Evolutionary conservation across 64 coral and sea anemone genomes (phyloP), one percentile per base, ranked within the genome.

Genomic region (Montipora capricornis): DNA sequence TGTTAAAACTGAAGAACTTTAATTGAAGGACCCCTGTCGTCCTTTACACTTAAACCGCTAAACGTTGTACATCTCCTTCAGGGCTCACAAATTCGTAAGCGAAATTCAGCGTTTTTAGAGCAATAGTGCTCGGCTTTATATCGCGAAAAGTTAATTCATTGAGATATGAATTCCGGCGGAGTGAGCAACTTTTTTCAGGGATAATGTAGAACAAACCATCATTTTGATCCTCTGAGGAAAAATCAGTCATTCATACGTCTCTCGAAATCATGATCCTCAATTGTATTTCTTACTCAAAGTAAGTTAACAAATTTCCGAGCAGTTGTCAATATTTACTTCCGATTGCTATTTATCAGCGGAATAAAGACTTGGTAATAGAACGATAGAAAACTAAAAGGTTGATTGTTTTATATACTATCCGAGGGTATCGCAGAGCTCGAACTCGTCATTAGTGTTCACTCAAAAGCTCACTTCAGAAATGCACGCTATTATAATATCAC

Each of bases 251-350:
- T 15, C 46, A 19, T 78, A 37, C 47, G 60, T 84, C 29, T 78
- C 47, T 37, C 44, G 15, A 47, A 26, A 61, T 61, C 1, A 62
- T 13, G 14, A 14, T 17, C 68, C 82, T 19, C 12, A 12, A 47
- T 8, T 47, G 5, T 50, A 15, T 50, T 78, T 78, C 76, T 49
- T 4, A 17, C 44, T 49, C 17, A 44, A 20, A 6, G 47, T 69
- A 49, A 48, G 37, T 69, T 49, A 4, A 20, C 45, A 44, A 73
- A 68, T 60, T 85, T 70, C 49, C 17, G 13, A 68, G 45, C 45
- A 71, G 62, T 64, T 49, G 10, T 84, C 16, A 5, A 84, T 14
- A 68, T 84, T 24, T 86, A 84, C 46, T 73, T 86, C 82, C 82
- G 15, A 50, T 50, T 17, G 8, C 66, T 50, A 60, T 86, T 37